Percentiles rank a stretch among this genome's conserved stretches.
These are phyloP conservation scores for Tragelaphus strepsiceros DNA, from an alignment of 2,113 vertebrate genomes.

Conservation along the genomic window DNA sequence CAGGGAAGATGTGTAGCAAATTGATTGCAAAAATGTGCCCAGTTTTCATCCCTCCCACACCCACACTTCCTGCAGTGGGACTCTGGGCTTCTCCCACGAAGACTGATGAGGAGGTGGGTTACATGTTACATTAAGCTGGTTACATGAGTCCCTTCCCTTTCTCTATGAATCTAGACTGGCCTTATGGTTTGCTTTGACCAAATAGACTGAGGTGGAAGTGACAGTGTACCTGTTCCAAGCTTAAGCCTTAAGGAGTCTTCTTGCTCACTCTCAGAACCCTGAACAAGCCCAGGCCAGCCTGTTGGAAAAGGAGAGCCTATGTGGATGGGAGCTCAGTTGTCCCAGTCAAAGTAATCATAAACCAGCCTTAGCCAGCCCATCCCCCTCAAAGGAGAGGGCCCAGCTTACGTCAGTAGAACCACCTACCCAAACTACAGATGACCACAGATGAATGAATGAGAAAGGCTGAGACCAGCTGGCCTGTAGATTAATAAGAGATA, in stretches of 20 bases:
- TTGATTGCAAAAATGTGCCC: background rate
- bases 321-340: background rate
- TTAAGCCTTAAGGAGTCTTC: background rate
- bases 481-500: background rate
- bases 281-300: background rate
- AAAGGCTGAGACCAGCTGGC: background rate
- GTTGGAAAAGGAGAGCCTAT: background rate
- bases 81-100: background rate
- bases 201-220: background rate
- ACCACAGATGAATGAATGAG: background rate
- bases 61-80: background rate
- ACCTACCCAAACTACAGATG: background rate
- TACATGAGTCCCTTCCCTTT: background rate
- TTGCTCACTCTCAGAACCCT: background rate
- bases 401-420: background rate
- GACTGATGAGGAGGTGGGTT: background rate
- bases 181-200: background rate
- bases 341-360: background rate
- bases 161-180: background rate
- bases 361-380: background rate
- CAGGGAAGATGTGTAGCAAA: background rate
- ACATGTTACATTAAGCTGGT: background rate
- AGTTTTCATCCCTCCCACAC: background rate
- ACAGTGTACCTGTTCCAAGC: background rate
- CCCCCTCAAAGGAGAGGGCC: rapidly evolving